phyloP scores from a whole-genome alignment of 2,113 vertebrate species.

The Reinhardtius hippoglossoides region DNA sequence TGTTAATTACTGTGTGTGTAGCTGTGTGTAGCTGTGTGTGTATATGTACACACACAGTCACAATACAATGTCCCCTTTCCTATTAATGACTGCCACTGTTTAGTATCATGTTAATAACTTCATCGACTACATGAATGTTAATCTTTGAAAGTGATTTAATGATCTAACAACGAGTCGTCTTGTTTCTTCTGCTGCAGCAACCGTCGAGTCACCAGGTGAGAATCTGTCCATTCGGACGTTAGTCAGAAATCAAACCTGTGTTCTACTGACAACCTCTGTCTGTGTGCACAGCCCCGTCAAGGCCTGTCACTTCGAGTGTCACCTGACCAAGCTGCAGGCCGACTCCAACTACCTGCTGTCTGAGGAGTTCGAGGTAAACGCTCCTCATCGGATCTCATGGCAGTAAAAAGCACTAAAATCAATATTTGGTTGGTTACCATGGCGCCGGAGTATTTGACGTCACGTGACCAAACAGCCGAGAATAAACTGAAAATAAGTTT shows the following conservation, averaged over 20 bases:
- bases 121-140: too few relatives aligned
- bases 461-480: too few relatives aligned
- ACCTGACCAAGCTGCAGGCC: constrained; percentile 92
- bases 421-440: too few relatives aligned
- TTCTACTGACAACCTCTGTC: background rate
- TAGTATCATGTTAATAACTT: too few relatives aligned
- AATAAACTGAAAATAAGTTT: too few relatives aligned
- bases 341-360: constrained; percentile 97
- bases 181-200: constrained; percentile 80
- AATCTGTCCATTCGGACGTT: background rate
- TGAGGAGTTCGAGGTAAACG: constrained; percentile 93
- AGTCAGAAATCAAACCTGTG: too few relatives aligned
- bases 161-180: background rate
- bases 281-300: constrained; percentile 87
- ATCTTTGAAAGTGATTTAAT: background rate
- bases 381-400: background rate
- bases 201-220: constrained; percentile 89
- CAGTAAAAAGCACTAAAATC: too few relatives aligned
- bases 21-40: constrained; percentile 1
- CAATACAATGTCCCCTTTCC: too few relatives aligned
- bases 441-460: too few relatives aligned
- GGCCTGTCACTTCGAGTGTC: constrained; percentile 89
- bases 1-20: constrained; percentile 33
- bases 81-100: too few relatives aligned
- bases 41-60: too few relatives aligned